A percentile compares a stretch with the other conserved stretches of the same genome.
phyloP scores from a whole-genome alignment of 2,797 vertebrate species.

The Myoxocephalus aenaeus region DNA sequence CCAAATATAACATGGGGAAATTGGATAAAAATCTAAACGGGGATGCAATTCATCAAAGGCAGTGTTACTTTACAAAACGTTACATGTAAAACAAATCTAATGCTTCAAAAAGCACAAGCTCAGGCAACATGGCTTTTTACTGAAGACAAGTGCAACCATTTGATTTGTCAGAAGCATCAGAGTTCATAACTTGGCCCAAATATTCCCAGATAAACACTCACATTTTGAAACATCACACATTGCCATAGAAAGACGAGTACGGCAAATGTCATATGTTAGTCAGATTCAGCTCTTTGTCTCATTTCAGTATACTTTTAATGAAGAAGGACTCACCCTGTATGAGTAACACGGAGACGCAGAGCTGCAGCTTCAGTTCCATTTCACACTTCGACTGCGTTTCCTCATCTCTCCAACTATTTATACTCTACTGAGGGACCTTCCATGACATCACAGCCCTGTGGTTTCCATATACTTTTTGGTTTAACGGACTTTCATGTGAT shows the following conservation, averaged over 20 bases:
- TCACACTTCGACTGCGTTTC: conserved; percentile 65
- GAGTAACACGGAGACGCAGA: conserved; percentile 67
- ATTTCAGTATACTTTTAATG: not conserved
- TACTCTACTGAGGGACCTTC: conserved; percentile 65
- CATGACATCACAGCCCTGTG: conserved; percentile 82
- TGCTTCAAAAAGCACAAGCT: not conserved
- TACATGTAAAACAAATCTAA: not conserved
- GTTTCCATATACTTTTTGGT: conserved; percentile 70
- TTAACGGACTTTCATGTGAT: conserved; percentile 54
- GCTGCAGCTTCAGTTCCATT: conserved; percentile 68
- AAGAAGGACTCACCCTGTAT: conserved; percentile 73
- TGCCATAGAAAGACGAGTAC: not conserved
- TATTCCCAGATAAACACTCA: not conserved
- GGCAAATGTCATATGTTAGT: not conserved
- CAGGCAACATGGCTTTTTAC: not conserved
- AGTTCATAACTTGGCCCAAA: not conserved
- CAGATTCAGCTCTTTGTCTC: not conserved
- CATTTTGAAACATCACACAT: conserved; percentile 1
- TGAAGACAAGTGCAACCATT: not conserved
- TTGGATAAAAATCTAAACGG: not conserved
- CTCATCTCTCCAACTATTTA: conserved; percentile 68
- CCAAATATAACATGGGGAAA: not conserved
- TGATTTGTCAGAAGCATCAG: not conserved
- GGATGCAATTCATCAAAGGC: not conserved
- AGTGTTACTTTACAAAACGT: not conserved